Evolutionary conservation across 92 coral and sea anemone genomes (phyloP).

Genomic region (Plumapathes pennacea): DNA sequence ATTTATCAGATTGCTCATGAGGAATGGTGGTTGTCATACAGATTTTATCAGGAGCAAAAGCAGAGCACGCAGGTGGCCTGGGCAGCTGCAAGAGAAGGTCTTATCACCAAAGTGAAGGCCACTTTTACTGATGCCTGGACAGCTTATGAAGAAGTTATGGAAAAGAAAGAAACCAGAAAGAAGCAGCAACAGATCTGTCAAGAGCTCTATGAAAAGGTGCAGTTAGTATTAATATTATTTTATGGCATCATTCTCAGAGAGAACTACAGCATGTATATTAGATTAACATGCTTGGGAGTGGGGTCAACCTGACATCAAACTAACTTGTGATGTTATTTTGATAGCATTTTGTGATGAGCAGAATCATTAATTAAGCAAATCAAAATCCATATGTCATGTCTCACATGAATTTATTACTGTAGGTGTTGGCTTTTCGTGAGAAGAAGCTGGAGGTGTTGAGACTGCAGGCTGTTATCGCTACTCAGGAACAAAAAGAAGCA

Average conservation of each 20-base stretch:
- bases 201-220: constrained; percentile 87
- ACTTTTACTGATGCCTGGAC: constrained; percentile 92
- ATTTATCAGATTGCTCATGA: constrained; percentile 87
- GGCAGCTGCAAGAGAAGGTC: constrained; percentile 79
- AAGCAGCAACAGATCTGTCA: constrained; percentile 84
- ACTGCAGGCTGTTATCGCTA: constrained; percentile 81
- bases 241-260: too few species aligned
- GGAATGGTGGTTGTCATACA: constrained; percentile 82
- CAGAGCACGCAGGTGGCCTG: constrained; percentile 77
- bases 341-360: too few species aligned
- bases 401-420: neutral
- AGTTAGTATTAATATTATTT: too few species aligned
- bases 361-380: too few species aligned
- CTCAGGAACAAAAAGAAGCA: constrained; percentile 71
- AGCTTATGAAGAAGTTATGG: constrained; percentile 75
- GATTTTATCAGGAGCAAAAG: constrained; percentile 77
- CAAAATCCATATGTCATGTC: too few species aligned
- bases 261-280: too few species aligned
- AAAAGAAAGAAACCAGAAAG: constrained; percentile 62
- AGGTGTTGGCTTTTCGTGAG: constrained; percentile 92
- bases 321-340: too few species aligned
- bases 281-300: too few species aligned
- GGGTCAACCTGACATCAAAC: too few species aligned
- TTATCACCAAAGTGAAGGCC: constrained; percentile 79
- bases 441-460: constrained; percentile 90